These are phyloP conservation scores for Lysandra bellargus DNA, from an alignment of 2,888 invertebrate genomes.

Conservation along the genomic window DNA sequence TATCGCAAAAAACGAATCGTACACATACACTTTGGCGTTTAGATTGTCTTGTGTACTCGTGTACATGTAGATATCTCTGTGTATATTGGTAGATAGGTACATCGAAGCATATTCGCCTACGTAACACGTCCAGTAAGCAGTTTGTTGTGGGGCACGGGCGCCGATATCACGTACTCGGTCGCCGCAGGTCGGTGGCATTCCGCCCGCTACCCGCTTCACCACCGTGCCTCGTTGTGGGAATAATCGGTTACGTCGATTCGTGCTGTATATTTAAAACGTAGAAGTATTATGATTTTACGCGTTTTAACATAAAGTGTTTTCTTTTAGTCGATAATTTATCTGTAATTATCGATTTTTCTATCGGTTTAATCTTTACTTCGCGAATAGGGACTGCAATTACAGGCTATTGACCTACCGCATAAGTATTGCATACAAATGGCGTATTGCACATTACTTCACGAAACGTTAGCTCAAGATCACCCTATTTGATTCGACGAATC, in stretches of 20 bases:
- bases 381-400: conserved; percentile 57
- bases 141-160: conserved; percentile 79
- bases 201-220: conserved; percentile 67
- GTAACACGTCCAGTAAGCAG: conserved; percentile 79
- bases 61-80: conserved; percentile 41
- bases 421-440: conserved; percentile 49
- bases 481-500: conserved; percentile 33
- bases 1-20: conserved; percentile 53
- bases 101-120: conserved; percentile 73
- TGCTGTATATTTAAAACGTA: conserved; percentile 4
- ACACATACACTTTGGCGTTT: conserved; percentile 39
- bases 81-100: conserved; percentile 65
- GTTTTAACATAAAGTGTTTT: conserved; percentile 20
- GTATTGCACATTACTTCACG: conserved; percentile 47
- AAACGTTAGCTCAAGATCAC: conserved; percentile 49
- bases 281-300: not conserved
- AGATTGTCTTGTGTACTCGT: conserved; percentile 40
- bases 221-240: conserved; percentile 72
- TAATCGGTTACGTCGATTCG: conserved; percentile 70
- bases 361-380: not conserved
- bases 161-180: conserved; percentile 75
- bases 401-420: conserved; percentile 72
- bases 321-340: not conserved
- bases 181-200: conserved; percentile 64
- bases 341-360: not conserved